These are phyloP conservation scores for Tauraco erythrolophus DNA, from an alignment of 2,113 vertebrate genomes.

Conservation along the genomic window DNA sequence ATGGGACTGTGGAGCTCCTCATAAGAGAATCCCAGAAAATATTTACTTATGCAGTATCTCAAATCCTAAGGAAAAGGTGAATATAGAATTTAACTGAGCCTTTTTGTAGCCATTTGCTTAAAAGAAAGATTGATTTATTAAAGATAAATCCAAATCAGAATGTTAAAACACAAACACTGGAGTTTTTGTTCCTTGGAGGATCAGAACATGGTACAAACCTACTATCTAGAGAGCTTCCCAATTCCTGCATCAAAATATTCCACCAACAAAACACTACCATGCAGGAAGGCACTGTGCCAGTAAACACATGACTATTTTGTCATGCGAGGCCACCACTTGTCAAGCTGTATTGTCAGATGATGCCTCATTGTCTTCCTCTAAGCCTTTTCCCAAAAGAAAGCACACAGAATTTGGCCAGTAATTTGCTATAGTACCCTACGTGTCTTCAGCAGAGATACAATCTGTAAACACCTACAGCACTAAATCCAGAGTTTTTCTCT, in stretches of 20 bases:
- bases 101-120: neutral
- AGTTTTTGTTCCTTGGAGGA: neutral
- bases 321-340: neutral
- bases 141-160: neutral
- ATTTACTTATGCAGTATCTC: neutral
- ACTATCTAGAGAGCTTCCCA: neutral
- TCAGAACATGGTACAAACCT: neutral
- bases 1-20: neutral
- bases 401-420: neutral
- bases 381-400: neutral
- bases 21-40: neutral
- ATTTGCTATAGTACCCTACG: neutral
- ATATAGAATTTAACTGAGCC: neutral
- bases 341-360: neutral
- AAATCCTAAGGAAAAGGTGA: neutral
- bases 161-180: neutral
- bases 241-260: neutral
- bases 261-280: neutral
- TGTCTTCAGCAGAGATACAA: neutral
- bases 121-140: neutral
- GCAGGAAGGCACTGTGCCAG: neutral
- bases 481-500: neutral
- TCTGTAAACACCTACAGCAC: neutral
- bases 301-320: neutral
- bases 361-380: neutral